Evolutionary conservation across 1,140 invertebrate genomes (phyloP), one percentile per base, ranked within the genome.

Genomic region (Colletes gigas): DNA sequence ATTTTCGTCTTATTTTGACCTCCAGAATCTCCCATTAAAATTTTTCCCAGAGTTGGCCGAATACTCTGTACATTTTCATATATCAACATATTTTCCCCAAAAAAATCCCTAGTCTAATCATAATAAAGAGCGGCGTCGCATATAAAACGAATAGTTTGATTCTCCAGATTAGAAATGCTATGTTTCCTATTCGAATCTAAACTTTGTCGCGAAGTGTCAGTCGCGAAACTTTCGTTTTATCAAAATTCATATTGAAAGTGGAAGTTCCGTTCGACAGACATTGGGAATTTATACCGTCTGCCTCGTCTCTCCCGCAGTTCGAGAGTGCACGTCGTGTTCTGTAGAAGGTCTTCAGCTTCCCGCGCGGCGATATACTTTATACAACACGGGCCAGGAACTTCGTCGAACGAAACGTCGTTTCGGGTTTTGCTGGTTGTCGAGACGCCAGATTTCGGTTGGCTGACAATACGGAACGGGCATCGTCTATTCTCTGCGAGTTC

Each of bases 241-340:
- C 71, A 44, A 73, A 47, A 73, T 73, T 73, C 71, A 73, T 73
- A 73, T 47, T 10, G 57, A 19, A 14, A 62, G 50, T 62, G 50
- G 19, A 73, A 73, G 10, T 60, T 73, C 62, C 30, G 50, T 63
- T 21, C 71, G 0, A 30, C 44, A 9, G 41, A 10, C 30, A 69
- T 21, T n/a, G n/a, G 55, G 70, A 60, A 59, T 60, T 72, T 72
- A 9, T 21, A 9, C 9, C 3, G 19, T 19, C 8, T 1, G n/a
- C 12, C 30, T n/a, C 15, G 21, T 0, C 6, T 70, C 10, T 12
- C 30, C 10, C 50, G 10, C 50, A 0, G 10, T 19, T 10, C 19
- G 21, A 47, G 19, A 68, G 19, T 68, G 66, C 52, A 57, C 54
- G 39, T 8, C 30, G 7, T 12, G 12, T 21, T 4, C 7, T 52